Evolutionary conservation across 1,140 invertebrate species (phyloP).

Genomic region (Chlorops oryzae): DNA sequence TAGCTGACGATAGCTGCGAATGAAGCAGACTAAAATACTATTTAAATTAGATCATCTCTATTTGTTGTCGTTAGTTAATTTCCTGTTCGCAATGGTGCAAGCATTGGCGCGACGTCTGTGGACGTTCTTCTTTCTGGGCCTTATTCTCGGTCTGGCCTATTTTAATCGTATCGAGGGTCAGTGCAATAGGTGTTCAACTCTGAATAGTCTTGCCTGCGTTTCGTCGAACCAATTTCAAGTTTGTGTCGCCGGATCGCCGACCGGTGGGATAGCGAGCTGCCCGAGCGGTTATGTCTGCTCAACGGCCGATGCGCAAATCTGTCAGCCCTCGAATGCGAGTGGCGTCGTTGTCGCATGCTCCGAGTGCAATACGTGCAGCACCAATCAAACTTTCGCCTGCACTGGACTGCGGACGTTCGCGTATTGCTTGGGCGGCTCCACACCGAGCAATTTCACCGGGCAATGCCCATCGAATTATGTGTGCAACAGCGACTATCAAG

Average conservation of each 20-base stretch:
- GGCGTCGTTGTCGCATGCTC: slow-evolving; percentile 15
- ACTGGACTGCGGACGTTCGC: slow-evolving; percentile 30
- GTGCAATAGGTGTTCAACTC: slow-evolving; percentile 31
- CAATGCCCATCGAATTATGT: slow-evolving; percentile 27
- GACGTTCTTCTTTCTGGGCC: no score
- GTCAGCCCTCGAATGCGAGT: slow-evolving; percentile 12
- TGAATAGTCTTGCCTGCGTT: slow-evolving; percentile 33
- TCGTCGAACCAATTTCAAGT: slow-evolving; percentile 28
- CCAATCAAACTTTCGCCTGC: slow-evolving; percentile 31
- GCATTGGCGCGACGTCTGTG: no score
- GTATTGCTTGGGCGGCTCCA: slow-evolving; percentile 28
- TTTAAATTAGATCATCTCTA: background rate
- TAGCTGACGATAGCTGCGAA: background rate
- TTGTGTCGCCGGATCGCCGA: slow-evolving; percentile 24
- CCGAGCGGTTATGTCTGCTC: slow-evolving; percentile 30
- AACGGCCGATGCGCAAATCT: slow-evolving; percentile 21
- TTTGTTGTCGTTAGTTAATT: background rate
- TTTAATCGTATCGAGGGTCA: slow-evolving; percentile 13
- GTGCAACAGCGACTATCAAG: slow-evolving; percentile 23
- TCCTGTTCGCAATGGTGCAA: no score
- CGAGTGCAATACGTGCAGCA: slow-evolving; percentile 34
- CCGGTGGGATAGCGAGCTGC: slow-evolving; percentile 16
- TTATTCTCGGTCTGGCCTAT: slow-evolving; percentile 5
- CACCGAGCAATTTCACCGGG: slow-evolving; percentile 18
- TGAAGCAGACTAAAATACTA: background rate